phyloP scores from a whole-genome alignment of 2,888 invertebrate species.

The Plutella xylostella region DNA sequence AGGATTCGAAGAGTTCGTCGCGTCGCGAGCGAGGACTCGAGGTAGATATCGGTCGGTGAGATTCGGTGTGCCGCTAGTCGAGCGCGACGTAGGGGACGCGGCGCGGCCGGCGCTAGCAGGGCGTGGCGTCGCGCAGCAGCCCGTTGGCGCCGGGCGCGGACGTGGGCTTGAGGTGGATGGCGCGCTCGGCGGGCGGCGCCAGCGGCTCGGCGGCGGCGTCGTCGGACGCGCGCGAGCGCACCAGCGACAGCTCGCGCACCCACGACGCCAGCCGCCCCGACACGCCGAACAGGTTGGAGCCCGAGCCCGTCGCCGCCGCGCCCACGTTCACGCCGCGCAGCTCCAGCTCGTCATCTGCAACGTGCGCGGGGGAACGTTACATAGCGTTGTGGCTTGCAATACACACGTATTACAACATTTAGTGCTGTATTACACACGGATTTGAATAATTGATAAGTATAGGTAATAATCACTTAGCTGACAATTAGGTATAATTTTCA shows the following conservation, averaged over 20 bases:
- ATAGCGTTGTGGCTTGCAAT: no score
- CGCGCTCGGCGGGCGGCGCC: conserved; percentile 31
- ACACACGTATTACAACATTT: no score
- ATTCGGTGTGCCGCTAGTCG: conserved; percentile 16
- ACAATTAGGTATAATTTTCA: no score
- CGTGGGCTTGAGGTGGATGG: conserved; percentile 31
- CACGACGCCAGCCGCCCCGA: conserved; percentile 61
- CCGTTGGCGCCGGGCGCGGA: conserved; percentile 34
- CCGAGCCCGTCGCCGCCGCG: conserved; percentile 58
- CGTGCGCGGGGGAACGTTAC: no score
- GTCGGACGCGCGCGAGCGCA: conserved; percentile 27
- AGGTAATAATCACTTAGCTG: no score
- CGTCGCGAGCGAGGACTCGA: conserved; percentile 21
- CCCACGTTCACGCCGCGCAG: conserved; percentile 55
- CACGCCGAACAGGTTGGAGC: conserved; percentile 63
- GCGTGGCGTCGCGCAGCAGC: conserved; percentile 24
- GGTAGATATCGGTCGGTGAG: conserved; percentile 24
- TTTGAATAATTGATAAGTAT: no score
- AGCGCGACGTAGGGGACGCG: no score
- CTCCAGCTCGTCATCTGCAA: conserved; percentile 53
- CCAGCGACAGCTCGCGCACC: conserved; percentile 61
- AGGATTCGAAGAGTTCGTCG: conserved; percentile 55
- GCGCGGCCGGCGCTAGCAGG: conserved; percentile 5
- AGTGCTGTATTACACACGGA: no score
- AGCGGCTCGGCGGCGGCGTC: conserved; percentile 29